Conservation (phyloP, 2,888 invertebrate species). For the Caenorhabditis parvicauda region DNA sequence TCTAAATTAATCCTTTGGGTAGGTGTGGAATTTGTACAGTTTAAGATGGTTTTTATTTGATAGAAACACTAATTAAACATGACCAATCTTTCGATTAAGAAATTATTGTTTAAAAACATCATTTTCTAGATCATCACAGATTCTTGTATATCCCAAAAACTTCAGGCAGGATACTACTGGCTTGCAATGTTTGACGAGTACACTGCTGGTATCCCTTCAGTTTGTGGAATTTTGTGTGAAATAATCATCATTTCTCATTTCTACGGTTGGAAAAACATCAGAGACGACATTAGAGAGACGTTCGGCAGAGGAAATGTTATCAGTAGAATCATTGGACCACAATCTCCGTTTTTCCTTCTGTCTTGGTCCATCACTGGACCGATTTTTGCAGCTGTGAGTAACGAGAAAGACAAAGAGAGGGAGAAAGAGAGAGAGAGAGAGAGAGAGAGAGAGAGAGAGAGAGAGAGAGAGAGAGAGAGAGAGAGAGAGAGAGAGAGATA, state of each 20-base stretch:
- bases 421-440: no score
- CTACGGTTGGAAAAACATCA: slow-evolving; percentile 42
- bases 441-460: no score
- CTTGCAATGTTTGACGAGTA: slow-evolving; percentile 52
- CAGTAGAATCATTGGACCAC: slow-evolving; percentile 10
- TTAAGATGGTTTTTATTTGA: no score
- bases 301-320: slow-evolving; percentile 31
- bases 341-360: slow-evolving; percentile 30
- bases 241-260: slow-evolving; percentile 36
- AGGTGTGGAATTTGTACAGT: no score
- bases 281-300: slow-evolving; percentile 43
- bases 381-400: slow-evolving; percentile 8
- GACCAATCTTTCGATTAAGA: no score
- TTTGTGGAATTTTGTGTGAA: slow-evolving; percentile 30
- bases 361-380: slow-evolving; percentile 23
- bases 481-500: no score
- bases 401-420: no score
- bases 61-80: no score
- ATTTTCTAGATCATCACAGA: no score
- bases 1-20: no score
- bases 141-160: no score
- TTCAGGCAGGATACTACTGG: slow-evolving; percentile 49
- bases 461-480: not conserved
- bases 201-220: slow-evolving; percentile 36
- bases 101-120: no score